phyloP scores from a whole-genome alignment of 1,140 invertebrate species.

The Diachasmimorpha longicaudata region DNA sequence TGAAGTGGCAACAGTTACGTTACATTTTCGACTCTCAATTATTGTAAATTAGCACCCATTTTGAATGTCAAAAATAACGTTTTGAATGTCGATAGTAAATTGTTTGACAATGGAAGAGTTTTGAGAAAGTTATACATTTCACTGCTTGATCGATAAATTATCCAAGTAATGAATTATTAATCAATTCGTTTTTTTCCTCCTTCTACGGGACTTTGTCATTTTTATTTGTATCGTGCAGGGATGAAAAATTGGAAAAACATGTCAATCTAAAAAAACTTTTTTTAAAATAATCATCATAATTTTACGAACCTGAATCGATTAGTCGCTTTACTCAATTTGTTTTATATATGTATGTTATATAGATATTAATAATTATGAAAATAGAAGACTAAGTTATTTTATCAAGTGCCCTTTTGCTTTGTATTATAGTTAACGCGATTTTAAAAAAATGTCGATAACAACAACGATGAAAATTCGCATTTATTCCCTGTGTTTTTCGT shows the following conservation, averaged over 20 bases:
- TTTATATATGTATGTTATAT: slow-evolving; percentile 61
- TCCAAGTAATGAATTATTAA: not conserved
- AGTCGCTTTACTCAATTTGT: slow-evolving; percentile 60
- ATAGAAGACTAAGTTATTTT: slow-evolving; percentile 64
- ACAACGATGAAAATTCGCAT: slow-evolving; percentile 20
- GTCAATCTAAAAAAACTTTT: slow-evolving; percentile 27
- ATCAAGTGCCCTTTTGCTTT: slow-evolving; percentile 63
- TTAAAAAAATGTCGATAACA: slow-evolving; percentile 29
- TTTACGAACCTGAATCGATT: slow-evolving; percentile 54
- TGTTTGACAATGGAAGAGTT: not conserved
- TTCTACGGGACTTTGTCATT: not conserved
- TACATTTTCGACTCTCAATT: no score
- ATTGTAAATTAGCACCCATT: no score
- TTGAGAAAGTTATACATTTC: not conserved
- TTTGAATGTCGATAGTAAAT: not conserved
- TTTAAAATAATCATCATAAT: slow-evolving; percentile 46
- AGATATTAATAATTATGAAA: slow-evolving; percentile 58
- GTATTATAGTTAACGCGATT: slow-evolving; percentile 54
- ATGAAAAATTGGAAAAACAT: not conserved
- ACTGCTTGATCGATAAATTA: not conserved
- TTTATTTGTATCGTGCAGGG: not conserved
- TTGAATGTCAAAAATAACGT: no score
- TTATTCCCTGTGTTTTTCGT: not conserved
- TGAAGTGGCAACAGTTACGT: not conserved
- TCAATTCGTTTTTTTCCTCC: not conserved